These are phyloP conservation scores for Notodonta ziczac DNA, from an alignment of 2,888 invertebrate species.

Conservation along the genomic window DNA sequence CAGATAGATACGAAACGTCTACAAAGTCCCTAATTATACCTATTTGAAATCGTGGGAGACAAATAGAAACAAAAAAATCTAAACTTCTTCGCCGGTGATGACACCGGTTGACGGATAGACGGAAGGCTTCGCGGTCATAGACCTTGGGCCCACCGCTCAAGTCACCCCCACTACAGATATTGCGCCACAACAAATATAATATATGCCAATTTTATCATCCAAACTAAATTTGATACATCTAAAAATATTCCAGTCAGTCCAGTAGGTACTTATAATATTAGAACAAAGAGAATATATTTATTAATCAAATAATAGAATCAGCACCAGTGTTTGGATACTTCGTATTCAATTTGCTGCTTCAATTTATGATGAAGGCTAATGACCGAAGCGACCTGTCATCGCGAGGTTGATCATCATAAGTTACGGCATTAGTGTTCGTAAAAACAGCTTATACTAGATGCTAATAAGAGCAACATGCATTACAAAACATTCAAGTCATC, in stretches of 20 bases:
- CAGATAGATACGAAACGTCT: constrained; percentile 17
- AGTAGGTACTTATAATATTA: too few relatives aligned
- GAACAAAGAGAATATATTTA: too few relatives aligned
- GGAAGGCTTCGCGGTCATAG: constrained; percentile 61
- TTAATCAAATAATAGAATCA: too few relatives aligned
- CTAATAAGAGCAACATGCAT: too few relatives aligned
- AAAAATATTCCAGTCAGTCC: too few relatives aligned
- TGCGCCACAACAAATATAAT: constrained; percentile 29
- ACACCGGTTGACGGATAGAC: constrained; percentile 47
- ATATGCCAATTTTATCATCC: too few relatives aligned
- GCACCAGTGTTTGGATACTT: constrained; percentile 5
- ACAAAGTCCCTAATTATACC: constrained; percentile 39
- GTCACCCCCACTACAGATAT: constrained; percentile 58
- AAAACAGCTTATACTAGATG: not conserved
- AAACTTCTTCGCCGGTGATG: constrained; percentile 40
- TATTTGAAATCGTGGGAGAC: constrained; percentile 39
- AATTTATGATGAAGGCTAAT: not conserved
- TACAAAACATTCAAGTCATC: too few relatives aligned
- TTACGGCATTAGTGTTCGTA: not conserved
- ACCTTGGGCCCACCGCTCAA: constrained; percentile 62
- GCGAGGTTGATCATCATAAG: not conserved
- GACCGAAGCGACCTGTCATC: constrained; percentile 3
- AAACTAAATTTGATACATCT: too few relatives aligned
- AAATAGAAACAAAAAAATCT: constrained; percentile 28
- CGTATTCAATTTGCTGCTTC: constrained; percentile 6